Percentiles rank a stretch among this genome's conserved stretches.
These are phyloP conservation scores for Gonioctena quinquepunctata DNA, from an alignment of 1,140 invertebrate species.

Conservation along the genomic window DNA sequence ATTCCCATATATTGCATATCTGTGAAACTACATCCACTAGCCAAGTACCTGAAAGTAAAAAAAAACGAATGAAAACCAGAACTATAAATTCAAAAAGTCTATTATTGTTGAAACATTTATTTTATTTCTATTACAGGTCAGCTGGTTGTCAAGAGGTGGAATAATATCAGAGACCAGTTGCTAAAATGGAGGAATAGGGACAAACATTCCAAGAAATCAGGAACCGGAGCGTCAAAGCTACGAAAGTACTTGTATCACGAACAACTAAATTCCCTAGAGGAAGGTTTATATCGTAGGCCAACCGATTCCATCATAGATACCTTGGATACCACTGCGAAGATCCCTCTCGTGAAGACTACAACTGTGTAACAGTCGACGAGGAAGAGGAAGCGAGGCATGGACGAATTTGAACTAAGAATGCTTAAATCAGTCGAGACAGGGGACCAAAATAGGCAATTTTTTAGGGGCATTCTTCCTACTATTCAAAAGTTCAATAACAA, in stretches of 20 bases:
- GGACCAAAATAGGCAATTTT: background rate
- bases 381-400: slow-evolving; percentile 10
- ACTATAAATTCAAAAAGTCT: no score
- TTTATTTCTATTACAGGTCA: no score
- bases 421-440: background rate
- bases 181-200: slow-evolving; percentile 8
- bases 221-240: background rate
- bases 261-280: slow-evolving; percentile 6
- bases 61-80: no score
- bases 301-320: no score
- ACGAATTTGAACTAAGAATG: slow-evolving; percentile 14
- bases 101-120: no score
- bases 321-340: background rate
- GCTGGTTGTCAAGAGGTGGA: slow-evolving; percentile 18
- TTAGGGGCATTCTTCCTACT: slow-evolving; percentile 9
- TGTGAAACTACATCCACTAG: no score
- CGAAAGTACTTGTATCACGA: slow-evolving; percentile 14
- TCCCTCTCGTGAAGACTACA: background rate
- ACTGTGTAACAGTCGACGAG: slow-evolving; percentile 5
- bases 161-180: slow-evolving; percentile 16
- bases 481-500: slow-evolving; percentile 1
- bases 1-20: no score
- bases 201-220: slow-evolving; percentile 8
- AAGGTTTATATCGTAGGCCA: slow-evolving; percentile 6
- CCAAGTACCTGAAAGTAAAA: no score